Evolutionary conservation across 2,797 vertebrate genomes (phyloP).

Genomic region (Clamator glandarius): DNA sequence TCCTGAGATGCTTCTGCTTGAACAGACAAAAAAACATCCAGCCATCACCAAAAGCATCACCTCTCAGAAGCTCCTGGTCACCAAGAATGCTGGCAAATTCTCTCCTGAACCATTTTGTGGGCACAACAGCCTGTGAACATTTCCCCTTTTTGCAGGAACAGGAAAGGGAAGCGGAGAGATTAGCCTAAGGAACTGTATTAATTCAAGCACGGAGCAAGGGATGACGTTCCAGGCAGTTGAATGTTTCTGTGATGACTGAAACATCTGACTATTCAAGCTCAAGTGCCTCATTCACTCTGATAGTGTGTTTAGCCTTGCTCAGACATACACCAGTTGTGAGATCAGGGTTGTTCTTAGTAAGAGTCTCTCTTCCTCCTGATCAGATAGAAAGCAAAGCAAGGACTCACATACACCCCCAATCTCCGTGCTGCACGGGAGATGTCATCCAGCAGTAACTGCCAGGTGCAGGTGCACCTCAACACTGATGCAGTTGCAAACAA

Average conservation of each 20-base stretch:
- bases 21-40: not conserved
- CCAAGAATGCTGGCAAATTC: not conserved
- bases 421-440: not conserved
- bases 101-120: not conserved
- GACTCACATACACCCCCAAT: not conserved
- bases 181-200: not conserved
- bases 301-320: not conserved
- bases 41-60: not conserved
- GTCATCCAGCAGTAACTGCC: not conserved
- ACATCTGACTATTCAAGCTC: not conserved
- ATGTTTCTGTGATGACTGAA: not conserved
- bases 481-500: fast-evolving
- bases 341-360: not conserved
- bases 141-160: not conserved
- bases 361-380: not conserved
- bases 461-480: not conserved
- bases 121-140: not conserved
- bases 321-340: not conserved
- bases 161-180: not conserved
- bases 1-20: not conserved
- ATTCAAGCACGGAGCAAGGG: not conserved
- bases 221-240: not conserved
- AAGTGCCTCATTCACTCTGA: not conserved
- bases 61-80: not conserved
- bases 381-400: not conserved